These are phyloP conservation scores for Orthonychiurus folsomi DNA, from an alignment of 2,888 invertebrate genomes.

Conservation along the genomic window DNA sequence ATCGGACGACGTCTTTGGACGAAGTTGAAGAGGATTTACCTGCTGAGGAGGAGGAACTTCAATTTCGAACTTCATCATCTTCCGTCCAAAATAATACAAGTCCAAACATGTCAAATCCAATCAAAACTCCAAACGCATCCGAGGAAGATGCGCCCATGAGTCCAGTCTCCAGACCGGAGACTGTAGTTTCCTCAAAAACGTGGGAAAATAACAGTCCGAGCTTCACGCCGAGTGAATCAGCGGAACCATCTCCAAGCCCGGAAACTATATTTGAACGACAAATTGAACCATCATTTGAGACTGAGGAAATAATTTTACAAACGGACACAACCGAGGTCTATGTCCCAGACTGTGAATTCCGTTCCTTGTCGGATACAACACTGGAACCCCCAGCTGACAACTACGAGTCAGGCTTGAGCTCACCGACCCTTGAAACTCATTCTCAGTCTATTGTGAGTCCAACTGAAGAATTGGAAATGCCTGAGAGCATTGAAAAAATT, in stretches of 20 bases:
- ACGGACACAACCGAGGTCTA: neutral
- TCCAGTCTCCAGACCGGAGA: neutral
- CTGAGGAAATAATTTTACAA: neutral
- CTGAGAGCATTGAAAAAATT: neutral
- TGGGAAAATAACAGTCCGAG: neutral
- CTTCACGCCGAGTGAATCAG: neutral
- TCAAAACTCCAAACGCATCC: neutral
- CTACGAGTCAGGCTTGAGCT: neutral
- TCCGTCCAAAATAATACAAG: neutral
- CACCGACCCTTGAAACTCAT: neutral
- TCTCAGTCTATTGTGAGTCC: neutral
- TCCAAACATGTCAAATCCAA: neutral
- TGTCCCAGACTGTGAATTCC: neutral
- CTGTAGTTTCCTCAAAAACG: neutral
- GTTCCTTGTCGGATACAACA: neutral
- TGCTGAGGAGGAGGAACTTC: neutral
- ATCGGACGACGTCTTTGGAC: slow-evolving; percentile 40
- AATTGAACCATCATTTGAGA: slow-evolving; percentile 6
- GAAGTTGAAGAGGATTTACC: slow-evolving; percentile 41
- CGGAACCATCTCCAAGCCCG: slow-evolving; percentile 12
- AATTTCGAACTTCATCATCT: neutral
- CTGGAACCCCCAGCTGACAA: neutral
- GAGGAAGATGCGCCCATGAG: neutral
- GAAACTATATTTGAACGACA: slow-evolving; percentile 12
- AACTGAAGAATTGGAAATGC: neutral